Evolutionary conservation across 2,888 invertebrate genomes (phyloP).

Genomic region (Tinea pellionella): DNA sequence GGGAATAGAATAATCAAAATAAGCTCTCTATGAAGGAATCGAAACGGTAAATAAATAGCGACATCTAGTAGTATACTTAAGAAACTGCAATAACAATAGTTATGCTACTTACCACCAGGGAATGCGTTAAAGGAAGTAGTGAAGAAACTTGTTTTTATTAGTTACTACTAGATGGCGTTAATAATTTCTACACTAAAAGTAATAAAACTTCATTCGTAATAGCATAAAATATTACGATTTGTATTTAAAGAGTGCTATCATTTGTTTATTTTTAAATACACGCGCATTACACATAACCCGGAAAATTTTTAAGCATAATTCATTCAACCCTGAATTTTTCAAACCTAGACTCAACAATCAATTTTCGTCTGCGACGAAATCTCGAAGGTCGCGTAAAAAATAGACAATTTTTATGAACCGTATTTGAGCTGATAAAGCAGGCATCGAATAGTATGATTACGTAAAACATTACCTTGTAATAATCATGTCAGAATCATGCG

Average conservation of each 20-base stretch:
- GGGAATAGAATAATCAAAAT: too few species aligned
- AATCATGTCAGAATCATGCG: not conserved
- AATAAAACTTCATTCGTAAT: not conserved
- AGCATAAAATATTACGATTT: not conserved
- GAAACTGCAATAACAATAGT: not conserved
- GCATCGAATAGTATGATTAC: not conserved
- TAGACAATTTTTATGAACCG: not conserved
- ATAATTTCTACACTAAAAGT: too few species aligned
- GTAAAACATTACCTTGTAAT: conserved; percentile 4
- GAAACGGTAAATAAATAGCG: not conserved
- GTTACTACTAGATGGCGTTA: not conserved
- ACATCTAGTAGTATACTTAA: not conserved
- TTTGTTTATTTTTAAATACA: not conserved
- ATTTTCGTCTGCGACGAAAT: not conserved
- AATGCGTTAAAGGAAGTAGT: not conserved
- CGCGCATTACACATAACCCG: not conserved
- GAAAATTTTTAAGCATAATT: not conserved
- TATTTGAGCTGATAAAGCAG: not conserved
- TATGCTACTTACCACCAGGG: not conserved
- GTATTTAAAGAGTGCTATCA: not conserved
- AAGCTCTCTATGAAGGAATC: too few species aligned
- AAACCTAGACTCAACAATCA: not conserved
- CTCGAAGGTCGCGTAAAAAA: not conserved
- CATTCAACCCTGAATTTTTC: not conserved
- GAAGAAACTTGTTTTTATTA: not conserved